Percentiles rank a stretch among this genome's conserved stretches.
These are phyloP conservation scores for Agrotis ipsilon DNA, from an alignment of 2,888 invertebrate species.

Conservation along the genomic window DNA sequence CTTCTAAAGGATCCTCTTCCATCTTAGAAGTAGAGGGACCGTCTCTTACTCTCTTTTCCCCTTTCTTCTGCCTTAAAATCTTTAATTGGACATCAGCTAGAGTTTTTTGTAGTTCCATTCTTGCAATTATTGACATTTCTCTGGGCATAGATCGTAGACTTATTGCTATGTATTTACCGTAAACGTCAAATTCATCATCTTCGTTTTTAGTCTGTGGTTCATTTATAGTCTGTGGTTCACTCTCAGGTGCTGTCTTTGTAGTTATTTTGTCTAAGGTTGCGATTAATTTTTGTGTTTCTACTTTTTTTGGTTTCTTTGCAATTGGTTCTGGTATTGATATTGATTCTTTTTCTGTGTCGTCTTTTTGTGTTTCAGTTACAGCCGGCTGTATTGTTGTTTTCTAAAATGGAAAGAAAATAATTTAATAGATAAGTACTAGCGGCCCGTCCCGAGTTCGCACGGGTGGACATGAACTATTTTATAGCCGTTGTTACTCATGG, in stretches of 20 bases:
- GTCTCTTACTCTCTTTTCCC: background rate
- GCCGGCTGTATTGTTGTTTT: background rate
- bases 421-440: no score
- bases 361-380: no score
- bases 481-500: no score
- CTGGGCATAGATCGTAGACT: constrained; percentile 36
- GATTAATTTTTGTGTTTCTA: background rate
- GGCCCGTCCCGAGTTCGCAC: no score
- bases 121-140: constrained; percentile 41
- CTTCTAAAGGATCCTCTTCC: background rate
- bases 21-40: constrained; percentile 15
- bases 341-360: no score
- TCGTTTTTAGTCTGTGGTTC: constrained; percentile 16
- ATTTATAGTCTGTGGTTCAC: background rate
- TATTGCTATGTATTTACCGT: constrained; percentile 41
- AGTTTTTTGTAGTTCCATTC: constrained; percentile 42
- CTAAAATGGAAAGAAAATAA: background rate
- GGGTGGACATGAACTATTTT: no score
- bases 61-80: background rate
- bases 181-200: constrained; percentile 42
- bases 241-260: background rate
- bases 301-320: background rate
- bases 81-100: constrained; percentile 34
- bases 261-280: background rate
- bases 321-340: background rate